phyloP scores from a whole-genome alignment of 2,888 invertebrate species.

The Xestia sexstrigata region DNA sequence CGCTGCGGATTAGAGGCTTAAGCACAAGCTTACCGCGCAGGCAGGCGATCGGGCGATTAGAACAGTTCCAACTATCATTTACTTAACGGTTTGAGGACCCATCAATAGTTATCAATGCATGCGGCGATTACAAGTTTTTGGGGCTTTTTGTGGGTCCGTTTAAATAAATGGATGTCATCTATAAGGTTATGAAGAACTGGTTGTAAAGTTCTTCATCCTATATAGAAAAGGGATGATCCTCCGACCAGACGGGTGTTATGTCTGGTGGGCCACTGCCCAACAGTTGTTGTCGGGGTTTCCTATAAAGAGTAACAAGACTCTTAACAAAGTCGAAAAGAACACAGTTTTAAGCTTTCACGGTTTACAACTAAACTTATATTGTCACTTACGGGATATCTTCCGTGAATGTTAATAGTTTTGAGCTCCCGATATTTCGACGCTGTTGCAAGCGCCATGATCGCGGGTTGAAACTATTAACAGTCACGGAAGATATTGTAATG shows the following conservation, averaged over 20 bases:
- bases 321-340: too few species aligned
- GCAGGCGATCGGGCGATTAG: slow-evolving; percentile 58
- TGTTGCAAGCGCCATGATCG: too few species aligned
- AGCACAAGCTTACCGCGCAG: slow-evolving; percentile 42
- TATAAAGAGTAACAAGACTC: too few species aligned
- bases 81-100: slow-evolving; percentile 21
- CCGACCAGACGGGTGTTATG: not conserved
- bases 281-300: not conserved
- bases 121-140: slow-evolving; percentile 1
- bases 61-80: slow-evolving; percentile 47
- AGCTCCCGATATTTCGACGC: too few species aligned
- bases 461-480: too few species aligned
- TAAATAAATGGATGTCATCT: not conserved
- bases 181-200: not conserved
- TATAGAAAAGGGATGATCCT: not conserved
- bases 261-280: not conserved
- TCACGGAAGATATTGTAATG: too few species aligned
- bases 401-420: too few species aligned
- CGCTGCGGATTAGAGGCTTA: slow-evolving; percentile 41
- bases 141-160: not conserved
- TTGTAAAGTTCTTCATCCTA: not conserved
- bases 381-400: too few species aligned
- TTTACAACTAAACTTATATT: too few species aligned
- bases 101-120: slow-evolving; percentile 46
- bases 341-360: too few species aligned